phyloP scores from a whole-genome alignment of 2,113 vertebrate species.

The Callipepla squamata region DNA sequence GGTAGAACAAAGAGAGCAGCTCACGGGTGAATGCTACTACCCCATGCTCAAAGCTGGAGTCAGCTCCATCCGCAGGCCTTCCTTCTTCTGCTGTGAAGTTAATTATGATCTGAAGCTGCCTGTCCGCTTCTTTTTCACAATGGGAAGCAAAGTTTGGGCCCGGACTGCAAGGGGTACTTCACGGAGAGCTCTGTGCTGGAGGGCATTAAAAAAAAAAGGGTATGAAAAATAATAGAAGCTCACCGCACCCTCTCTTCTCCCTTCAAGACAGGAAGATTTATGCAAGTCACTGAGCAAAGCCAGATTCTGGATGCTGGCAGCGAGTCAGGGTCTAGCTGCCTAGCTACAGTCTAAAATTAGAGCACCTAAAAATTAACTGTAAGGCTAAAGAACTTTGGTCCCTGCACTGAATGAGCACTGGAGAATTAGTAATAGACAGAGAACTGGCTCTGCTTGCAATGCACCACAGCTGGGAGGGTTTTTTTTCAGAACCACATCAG shows the following conservation, averaged over 20 bases:
- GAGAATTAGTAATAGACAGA: background rate
- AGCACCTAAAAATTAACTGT: slow-evolving; percentile 58
- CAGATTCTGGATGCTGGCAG: slow-evolving; percentile 26
- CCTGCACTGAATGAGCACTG: background rate
- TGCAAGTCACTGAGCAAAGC: slow-evolving; percentile 16
- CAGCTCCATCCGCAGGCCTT: background rate
- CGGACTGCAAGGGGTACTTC: background rate
- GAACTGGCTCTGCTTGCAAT: background rate
- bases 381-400: slow-evolving; percentile 48
- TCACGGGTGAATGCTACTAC: background rate
- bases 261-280: background rate
- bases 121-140: slow-evolving; percentile 5
- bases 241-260: background rate
- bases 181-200: background rate
- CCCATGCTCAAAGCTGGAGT: background rate
- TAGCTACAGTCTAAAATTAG: slow-evolving; percentile 61
- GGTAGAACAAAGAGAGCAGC: background rate
- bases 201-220: background rate
- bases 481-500: background rate
- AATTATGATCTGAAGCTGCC: background rate
- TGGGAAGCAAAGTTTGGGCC: slow-evolving; percentile 25
- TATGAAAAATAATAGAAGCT: background rate
- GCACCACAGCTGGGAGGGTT: background rate
- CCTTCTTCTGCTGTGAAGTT: background rate
- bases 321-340: slow-evolving; percentile 4